Evolutionary conservation across 2,888 invertebrate genomes (phyloP).

Genomic region (Ectropis crepuscularia): DNA sequence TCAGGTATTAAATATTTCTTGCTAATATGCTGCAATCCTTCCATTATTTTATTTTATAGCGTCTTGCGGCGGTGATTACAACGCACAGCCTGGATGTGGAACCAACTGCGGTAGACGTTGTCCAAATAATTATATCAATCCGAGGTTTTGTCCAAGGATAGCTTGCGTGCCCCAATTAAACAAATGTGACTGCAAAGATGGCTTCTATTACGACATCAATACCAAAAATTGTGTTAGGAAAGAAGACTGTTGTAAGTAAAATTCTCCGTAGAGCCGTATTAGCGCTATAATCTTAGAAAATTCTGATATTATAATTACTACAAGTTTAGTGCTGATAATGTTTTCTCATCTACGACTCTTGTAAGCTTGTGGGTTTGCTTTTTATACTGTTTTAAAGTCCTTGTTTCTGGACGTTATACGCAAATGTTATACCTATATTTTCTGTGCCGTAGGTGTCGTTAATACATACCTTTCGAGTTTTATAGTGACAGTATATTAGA

Average conservation of each 20-base stretch:
- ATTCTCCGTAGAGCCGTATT: not conserved
- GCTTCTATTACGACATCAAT: slow-evolving; percentile 38
- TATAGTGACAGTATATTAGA: too few species aligned
- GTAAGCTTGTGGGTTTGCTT: too few species aligned
- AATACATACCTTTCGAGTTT: too few species aligned
- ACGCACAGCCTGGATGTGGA: slow-evolving; percentile 37
- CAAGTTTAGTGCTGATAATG: too few species aligned
- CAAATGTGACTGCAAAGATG: slow-evolving; percentile 49
- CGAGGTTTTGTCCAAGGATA: slow-evolving; percentile 29
- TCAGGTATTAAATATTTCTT: too few species aligned
- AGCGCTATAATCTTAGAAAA: not conserved
- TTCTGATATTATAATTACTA: too few species aligned
- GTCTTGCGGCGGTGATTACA: slow-evolving; percentile 30
- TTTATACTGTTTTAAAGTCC: too few species aligned
- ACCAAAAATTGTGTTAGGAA: slow-evolving; percentile 42
- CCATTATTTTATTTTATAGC: slow-evolving; percentile 10
- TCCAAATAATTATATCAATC: slow-evolving; percentile 30
- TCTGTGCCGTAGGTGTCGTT: too few species aligned
- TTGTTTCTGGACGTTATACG: too few species aligned
- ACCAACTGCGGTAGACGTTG: slow-evolving; percentile 45
- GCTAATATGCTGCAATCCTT: too few species aligned
- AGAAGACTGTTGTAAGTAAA: slow-evolving; percentile 44
- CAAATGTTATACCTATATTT: too few species aligned
- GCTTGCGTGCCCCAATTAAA: slow-evolving; percentile 34
- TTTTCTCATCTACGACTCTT: too few species aligned